These are phyloP conservation scores for Nephrotoma flavescens DNA, from an alignment of 2,888 invertebrate genomes.

Conservation along the genomic window DNA sequence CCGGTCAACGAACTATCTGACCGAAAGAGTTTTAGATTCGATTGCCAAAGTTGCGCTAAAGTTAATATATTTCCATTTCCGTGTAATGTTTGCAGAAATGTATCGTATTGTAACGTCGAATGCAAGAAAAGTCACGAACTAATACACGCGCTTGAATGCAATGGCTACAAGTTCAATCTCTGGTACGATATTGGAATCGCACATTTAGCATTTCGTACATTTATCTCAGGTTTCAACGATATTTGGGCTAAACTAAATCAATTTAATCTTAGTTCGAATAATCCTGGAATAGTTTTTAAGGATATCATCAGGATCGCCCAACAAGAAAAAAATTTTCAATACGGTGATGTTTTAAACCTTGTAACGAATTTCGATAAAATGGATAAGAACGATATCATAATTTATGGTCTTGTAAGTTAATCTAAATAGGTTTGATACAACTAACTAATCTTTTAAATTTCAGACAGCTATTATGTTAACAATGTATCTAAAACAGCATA, in stretches of 20 bases:
- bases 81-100: constrained; percentile 51
- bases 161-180: constrained; percentile 42
- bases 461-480: constrained; percentile 54
- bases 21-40: constrained; percentile 31
- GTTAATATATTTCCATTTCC: constrained; percentile 44
- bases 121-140: constrained; percentile 41
- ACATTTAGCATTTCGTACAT: constrained; percentile 57
- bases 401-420: constrained; percentile 50
- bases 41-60: constrained; percentile 63
- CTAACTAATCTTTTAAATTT: constrained; percentile 12
- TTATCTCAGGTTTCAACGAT: constrained; percentile 30
- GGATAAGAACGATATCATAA: constrained; percentile 45
- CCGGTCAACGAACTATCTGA: constrained; percentile 36
- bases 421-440: neutral
- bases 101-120: constrained; percentile 48
- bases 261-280: neutral
- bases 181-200: constrained; percentile 61
- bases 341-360: constrained; percentile 53
- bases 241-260: constrained; percentile 2
- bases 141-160: constrained; percentile 61
- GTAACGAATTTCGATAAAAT: constrained; percentile 59
- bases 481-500: constrained; percentile 46
- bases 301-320: constrained; percentile 3
- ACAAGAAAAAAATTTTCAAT: constrained; percentile 29
- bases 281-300: constrained; percentile 1